These are phyloP conservation scores for Polylopha cassiicola DNA, from an alignment of 2,888 invertebrate species.

Conservation along the genomic window DNA sequence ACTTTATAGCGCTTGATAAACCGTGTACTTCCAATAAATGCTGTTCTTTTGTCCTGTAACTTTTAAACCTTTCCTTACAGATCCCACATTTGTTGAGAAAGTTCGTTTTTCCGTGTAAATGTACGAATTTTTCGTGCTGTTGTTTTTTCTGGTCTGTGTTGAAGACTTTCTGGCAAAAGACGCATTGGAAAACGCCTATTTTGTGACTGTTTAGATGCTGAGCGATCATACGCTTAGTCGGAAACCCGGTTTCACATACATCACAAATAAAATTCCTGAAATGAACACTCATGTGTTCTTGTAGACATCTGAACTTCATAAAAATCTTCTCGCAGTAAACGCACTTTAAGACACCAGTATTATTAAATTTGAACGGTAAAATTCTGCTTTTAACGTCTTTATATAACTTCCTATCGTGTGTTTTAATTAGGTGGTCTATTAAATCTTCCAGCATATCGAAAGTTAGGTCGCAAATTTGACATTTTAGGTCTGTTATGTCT, in stretches of 20 bases:
- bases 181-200: constrained; percentile 36
- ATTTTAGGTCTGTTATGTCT: constrained; percentile 13
- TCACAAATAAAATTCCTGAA: constrained; percentile 17
- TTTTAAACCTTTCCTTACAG: constrained; percentile 34
- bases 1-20: constrained; percentile 7
- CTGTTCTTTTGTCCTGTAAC: constrained; percentile 35
- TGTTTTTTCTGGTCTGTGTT: constrained; percentile 56
- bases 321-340: constrained; percentile 42
- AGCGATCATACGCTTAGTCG: constrained; percentile 23
- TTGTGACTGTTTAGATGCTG: constrained; percentile 45
- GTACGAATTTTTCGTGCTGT: constrained; percentile 59
- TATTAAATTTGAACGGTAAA: constrained; percentile 11
- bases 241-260: constrained; percentile 9
- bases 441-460: constrained; percentile 1
- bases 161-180: constrained; percentile 60
- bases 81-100: constrained; percentile 43
- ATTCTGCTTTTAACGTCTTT: constrained; percentile 35
- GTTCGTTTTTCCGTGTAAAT: constrained; percentile 32
- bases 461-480: background rate
- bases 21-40: constrained; percentile 32
- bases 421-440: constrained; percentile 1
- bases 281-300: constrained; percentile 42
- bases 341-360: constrained; percentile 37
- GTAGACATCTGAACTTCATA: constrained; percentile 32
- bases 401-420: constrained; percentile 36